Conservation (phyloP, 2,797 vertebrate genomes). For the Eurystomus glaucurus region DNA sequence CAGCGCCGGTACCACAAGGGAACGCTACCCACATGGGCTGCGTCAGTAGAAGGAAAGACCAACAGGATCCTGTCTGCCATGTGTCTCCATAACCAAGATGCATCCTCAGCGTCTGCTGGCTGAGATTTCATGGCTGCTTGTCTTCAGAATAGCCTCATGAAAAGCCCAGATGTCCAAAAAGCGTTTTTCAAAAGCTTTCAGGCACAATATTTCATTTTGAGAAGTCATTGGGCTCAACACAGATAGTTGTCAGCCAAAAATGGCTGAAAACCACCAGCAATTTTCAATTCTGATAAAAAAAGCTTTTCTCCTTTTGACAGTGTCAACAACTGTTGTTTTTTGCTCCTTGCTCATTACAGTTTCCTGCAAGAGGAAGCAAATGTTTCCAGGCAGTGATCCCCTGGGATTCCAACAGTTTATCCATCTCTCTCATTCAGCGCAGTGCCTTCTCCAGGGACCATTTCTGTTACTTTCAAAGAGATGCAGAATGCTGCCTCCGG, state of each 20-base stretch:
- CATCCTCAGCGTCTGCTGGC: not conserved
- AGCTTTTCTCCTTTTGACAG: not conserved
- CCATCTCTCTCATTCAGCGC: not conserved
- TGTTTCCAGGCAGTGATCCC: not conserved
- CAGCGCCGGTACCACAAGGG: not conserved
- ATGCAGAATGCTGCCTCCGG: not conserved
- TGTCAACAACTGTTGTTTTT: constrained; percentile 22
- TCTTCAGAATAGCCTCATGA: not conserved
- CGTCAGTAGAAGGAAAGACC: not conserved
- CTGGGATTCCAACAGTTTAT: not conserved
- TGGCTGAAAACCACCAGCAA: constrained; percentile 39
- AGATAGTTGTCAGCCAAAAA: not conserved
- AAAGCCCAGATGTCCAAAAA: not conserved
- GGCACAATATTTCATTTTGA: not conserved
- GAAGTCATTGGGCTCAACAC: constrained; percentile 1
- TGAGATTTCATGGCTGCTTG: not conserved
- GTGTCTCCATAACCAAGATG: not conserved
- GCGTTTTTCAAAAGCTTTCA: constrained; percentile 51
- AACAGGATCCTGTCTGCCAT: not conserved
- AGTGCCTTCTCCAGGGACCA: not conserved
- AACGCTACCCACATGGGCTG: not conserved
- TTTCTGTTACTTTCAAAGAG: not conserved
- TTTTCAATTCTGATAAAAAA: constrained; percentile 38
- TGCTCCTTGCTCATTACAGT: not conserved
- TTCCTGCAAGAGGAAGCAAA: not conserved